Evolutionary conservation across 1,140 invertebrate species (phyloP).

Genomic region (Aphelinus atriplicis): DNA sequence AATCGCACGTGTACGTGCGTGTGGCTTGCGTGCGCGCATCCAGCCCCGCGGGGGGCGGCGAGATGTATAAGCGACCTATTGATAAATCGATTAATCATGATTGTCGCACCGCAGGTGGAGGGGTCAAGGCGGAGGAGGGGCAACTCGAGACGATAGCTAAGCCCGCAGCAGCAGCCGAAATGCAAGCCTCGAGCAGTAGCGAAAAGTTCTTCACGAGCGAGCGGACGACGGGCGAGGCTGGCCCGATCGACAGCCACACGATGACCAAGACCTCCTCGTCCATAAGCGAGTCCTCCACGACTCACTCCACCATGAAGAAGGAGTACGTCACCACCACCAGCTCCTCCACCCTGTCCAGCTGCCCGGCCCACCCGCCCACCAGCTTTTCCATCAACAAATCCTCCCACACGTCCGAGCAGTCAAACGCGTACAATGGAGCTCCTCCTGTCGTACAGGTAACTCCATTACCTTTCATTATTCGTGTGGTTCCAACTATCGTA

Average conservation of each 20-base stretch:
- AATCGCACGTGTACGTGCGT: conserved; percentile 26
- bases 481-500: no score
- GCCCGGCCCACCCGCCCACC: conserved; percentile 50
- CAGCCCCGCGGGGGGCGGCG: not conserved
- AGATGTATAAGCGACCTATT: conserved; percentile 47
- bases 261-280: conserved; percentile 63
- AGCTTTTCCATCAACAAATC: conserved; percentile 56
- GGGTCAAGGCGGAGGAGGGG: conserved; percentile 44
- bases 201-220: conserved; percentile 61
- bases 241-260: conserved; percentile 47
- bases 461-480: no score
- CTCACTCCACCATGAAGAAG: conserved; percentile 58
- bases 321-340: conserved; percentile 59
- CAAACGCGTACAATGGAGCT: conserved; percentile 61
- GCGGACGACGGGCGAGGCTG: conserved; percentile 51
- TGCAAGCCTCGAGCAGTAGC: conserved; percentile 62
- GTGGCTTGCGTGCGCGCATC: not conserved
- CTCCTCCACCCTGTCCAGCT: conserved; percentile 52
- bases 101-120: conserved; percentile 46
- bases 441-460: conserved; percentile 61
- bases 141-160: conserved; percentile 49
- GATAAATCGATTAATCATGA: conserved; percentile 55
- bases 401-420: conserved; percentile 54
- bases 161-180: conserved; percentile 50
- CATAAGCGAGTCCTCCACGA: conserved; percentile 60